Evolutionary conservation across 2,113 vertebrate species (phyloP), one percentile per base, ranked within the genome.

Genomic region (Solea senegalensis): DNA sequence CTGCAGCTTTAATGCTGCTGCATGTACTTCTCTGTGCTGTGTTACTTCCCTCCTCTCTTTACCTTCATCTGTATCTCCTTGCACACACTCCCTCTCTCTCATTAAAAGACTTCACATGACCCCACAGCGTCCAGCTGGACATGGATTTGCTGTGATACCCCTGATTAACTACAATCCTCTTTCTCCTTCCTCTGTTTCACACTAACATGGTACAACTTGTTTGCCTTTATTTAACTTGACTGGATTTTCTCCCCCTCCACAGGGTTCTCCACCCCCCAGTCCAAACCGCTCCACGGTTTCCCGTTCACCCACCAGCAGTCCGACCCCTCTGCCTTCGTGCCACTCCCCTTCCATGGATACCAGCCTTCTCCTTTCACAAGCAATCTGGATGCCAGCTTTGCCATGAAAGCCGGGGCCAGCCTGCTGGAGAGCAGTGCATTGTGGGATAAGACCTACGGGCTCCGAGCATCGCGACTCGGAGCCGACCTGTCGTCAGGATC

Each of bases 401-500:
- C 72, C 0, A 56, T 88, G 69, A 88, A 83, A 50, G 57, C 88
- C 0, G 45, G 90, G 8, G 51, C 86, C 1, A 34, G 81, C 15
- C 89, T 90, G 64, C 74, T 92, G 75, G 89, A 91, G 52, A 90
- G 77, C 69, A 71, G 1, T 14, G 28, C 71, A 62, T 78, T 83
- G 56, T 95, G 94, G 93, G 92, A 94, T 0, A 4, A 73, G 70
- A 6, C 78, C 28, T 81, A 60, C 1, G 56, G 89, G 0, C 7
- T 83, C 50, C 87, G 60, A 43, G 84, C 68, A 0, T 80, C 82
- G 64, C 92, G 91, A 77, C 83, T 78, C 1, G 89, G 81, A 5
- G 9, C 74, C 0, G 86, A 94, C 11, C 63, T 94, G 43, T 94
- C 93, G 2, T 93, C 92, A 0, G 92, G 91, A 28, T 95, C 95